Base-by-base conservation (phyloP, 2,797 vertebrate genomes). In the Amniataba percoides region DNA sequence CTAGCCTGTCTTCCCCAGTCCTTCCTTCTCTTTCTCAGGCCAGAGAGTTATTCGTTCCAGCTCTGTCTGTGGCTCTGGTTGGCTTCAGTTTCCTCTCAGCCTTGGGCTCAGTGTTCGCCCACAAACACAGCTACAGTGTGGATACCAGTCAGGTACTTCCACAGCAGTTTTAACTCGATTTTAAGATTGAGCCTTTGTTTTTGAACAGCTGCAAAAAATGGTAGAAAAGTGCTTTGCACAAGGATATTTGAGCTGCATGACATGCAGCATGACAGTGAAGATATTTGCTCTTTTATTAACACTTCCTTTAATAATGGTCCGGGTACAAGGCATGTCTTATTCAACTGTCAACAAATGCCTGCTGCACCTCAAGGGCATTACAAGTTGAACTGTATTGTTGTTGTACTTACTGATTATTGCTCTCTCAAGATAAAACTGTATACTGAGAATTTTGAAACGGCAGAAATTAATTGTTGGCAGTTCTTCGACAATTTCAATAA, bases 1-100 rank as follows among this genome's bases (percentile, higher is more conserved):
- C 16, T 66, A 92, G 86, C 27, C 61, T 92, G n/a, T 87, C 82
- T 18, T 14, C 72, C 55, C 91, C 89, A 11, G 64, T 69, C 46
- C 23, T 89, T 14, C 87, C 88, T 15, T 85, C 88, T 45, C 67
- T 92, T 40, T 84, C 85, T 52, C 78, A 64, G 62, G 56, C 19
- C 58, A 75, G 68, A 45, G 81, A 91, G 49, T 78, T 93, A 15
- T 84, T 94, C 5, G 15, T 87, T 25, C 88, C 90, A 1, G 85
- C 95, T 58, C 77, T 97, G 19, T 96, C 96, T n/a, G 93, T 96
- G 60, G 96, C 97, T 81, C 87, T 98, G 60, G 96, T 98, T 72
- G 94, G 96, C 61, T 98, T 96, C 93, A 97, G 96, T 15, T 96
- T 97, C 94, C 94, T 95, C 43, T 95, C 95, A 53, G 96, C 96